Evolutionary conservation across 2,113 vertebrate genomes (phyloP), one percentile per base, ranked within the genome.

Genomic region (Salvator merianae): DNA sequence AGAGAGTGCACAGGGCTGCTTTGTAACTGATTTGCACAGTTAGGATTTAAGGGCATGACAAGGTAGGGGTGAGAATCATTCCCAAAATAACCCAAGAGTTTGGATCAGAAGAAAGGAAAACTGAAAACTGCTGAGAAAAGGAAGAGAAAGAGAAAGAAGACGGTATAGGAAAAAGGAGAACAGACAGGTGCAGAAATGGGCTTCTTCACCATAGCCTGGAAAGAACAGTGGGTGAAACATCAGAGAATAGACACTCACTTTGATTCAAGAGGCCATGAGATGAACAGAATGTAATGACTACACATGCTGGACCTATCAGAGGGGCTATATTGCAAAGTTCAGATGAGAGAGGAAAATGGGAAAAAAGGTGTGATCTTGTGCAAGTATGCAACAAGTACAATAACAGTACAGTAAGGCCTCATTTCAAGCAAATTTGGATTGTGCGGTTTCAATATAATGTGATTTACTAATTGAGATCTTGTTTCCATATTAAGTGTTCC

Each of bases 181-280:
- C 91, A 93, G 94, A 95, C 95, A 96, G 89, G 96, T 93, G 90
- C 91, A 91, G 96, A 96, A 94, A 97, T 96, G 94, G 90, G 94
- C 94, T 97, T 90, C 97, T 95, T 96, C 96, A 95, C 95, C 94
- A 96, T 95, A 95, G 94, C 97, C 96, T 96, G 95, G 94, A 96
- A 97, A 96, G 95, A 97, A 91, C 81, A 92, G 91, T 53, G 82
- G 92, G 93, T 94, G 94, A 94, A 94, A 93, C 94, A 89, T 89
- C 73, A 91, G 91, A 90, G 91, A 95, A 83, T 88, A 94, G 86
- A 95, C 93, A 93, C 92, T 94, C 91, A 94, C 92, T 87, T 83
- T 84, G 91, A 94, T 91, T 94, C 91, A 88, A 92, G 91, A 72
- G 86, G 92, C 91, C 91, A 93, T 93, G 91, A 92, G 85, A 89